Percentiles rank a stretch among this genome's conserved stretches.
phyloP scores from a whole-genome alignment of 2,113 vertebrate species.

The Chloropsis cyanopogon region DNA sequence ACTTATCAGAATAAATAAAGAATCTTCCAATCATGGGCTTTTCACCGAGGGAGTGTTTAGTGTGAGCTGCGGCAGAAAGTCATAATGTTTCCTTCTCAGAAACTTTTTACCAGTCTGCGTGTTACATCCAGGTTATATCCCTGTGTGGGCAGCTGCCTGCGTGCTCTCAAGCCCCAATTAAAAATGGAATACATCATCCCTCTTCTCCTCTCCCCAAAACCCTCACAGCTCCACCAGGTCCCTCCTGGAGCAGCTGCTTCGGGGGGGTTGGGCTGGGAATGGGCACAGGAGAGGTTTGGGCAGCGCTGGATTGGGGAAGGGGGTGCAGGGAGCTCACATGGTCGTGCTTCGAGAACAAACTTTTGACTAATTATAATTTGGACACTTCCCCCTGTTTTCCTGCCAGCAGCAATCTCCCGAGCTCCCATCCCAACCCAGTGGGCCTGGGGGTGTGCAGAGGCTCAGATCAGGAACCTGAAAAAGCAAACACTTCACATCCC shows the following conservation, averaged over 20 bases:
- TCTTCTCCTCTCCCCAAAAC: neutral
- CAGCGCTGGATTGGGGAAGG: fast-evolving
- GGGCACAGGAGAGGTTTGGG: neutral
- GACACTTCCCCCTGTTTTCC: neutral
- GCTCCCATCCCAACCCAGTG: neutral
- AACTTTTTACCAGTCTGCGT: slow-evolving; percentile 20
- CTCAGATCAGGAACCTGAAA: neutral
- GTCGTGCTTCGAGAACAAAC: neutral
- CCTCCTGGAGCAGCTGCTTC: neutral
- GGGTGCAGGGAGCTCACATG: neutral
- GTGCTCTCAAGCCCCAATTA: neutral
- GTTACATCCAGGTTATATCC: slow-evolving; percentile 31
- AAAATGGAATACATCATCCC: neutral
- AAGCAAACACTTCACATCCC: neutral
- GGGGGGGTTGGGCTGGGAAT: neutral
- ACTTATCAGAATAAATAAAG: slow-evolving; percentile 54
- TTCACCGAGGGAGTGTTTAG: neutral
- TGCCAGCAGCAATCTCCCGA: neutral
- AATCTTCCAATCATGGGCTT: slow-evolving; percentile 29
- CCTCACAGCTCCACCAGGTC: neutral
- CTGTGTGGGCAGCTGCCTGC: slow-evolving; percentile 19
- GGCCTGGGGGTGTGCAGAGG: neutral
- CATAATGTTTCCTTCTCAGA: slow-evolving; percentile 11
- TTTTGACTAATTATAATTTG: neutral
- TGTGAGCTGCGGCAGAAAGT: neutral